These are phyloP conservation scores for Tupaia tana DNA, from an alignment of 2,113 vertebrate species.

Conservation along the genomic window DNA sequence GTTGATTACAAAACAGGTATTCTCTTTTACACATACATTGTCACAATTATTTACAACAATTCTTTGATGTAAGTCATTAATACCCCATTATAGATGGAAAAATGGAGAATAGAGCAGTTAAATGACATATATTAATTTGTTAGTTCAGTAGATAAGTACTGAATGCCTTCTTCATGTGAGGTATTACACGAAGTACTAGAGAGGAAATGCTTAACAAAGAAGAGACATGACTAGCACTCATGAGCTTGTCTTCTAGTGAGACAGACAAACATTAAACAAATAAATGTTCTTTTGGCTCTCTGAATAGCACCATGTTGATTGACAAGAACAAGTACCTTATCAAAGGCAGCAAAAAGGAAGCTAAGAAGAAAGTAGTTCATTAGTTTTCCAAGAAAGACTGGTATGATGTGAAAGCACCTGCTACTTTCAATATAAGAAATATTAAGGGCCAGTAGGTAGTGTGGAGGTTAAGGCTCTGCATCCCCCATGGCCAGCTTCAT, in stretches of 20 bases:
- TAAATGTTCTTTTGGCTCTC: background rate
- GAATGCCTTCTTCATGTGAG: background rate
- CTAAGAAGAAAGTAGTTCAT: too few species aligned
- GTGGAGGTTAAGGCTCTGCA: too few species aligned
- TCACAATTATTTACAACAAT: background rate
- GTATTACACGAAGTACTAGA: background rate
- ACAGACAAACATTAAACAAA: background rate
- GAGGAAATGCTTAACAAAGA: background rate
- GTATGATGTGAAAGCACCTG: too few species aligned
- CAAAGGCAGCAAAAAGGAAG: too few species aligned
- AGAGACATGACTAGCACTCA: background rate
- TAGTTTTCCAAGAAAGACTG: too few species aligned
- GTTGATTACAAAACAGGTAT: constrained; percentile 14
- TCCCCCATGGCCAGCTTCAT: too few species aligned
- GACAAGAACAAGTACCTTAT: too few species aligned
- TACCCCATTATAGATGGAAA: background rate
- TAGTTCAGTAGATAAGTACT: background rate
- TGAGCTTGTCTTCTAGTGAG: background rate
- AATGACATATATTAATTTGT: background rate
- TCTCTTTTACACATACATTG: background rate
- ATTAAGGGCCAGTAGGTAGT: too few species aligned
- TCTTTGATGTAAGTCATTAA: background rate
- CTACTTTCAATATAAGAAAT: too few species aligned
- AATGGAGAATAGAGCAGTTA: background rate
- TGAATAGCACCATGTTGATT: too few species aligned